Evolutionary conservation across 2,113 vertebrate species (phyloP).

Genomic region (Sinocyclocheilus anophthalmus): DNA sequence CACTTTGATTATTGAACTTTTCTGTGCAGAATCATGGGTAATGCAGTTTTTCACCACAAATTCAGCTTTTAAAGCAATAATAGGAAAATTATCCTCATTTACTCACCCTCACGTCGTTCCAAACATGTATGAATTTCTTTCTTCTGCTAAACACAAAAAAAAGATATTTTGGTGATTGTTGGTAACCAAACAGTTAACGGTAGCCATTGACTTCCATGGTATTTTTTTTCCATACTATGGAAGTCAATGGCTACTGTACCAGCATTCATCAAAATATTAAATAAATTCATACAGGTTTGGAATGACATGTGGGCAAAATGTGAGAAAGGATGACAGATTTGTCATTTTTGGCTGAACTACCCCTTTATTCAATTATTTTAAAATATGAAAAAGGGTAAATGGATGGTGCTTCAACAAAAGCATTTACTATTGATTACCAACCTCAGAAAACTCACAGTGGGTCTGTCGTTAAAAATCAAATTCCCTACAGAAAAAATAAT

Average conservation of each 20-base stretch:
- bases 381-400: not conserved
- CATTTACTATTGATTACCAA: not conserved
- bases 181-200: not conserved
- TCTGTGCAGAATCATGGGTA: not conserved
- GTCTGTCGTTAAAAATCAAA: not conserved
- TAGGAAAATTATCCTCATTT: too few species aligned
- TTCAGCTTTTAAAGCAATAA: not conserved
- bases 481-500: not conserved
- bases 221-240: too few species aligned
- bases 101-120: too few species aligned
- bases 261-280: not conserved
- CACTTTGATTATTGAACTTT: too few species aligned
- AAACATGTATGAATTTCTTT: too few species aligned
- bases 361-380: not conserved
- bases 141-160: too few species aligned
- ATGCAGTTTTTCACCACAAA: not conserved
- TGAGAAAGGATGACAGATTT: not conserved
- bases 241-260: too few species aligned
- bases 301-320: not conserved
- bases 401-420: not conserved
- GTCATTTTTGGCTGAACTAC: not conserved
- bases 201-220: not conserved
- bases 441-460: not conserved
- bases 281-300: not conserved
- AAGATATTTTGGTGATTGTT: not conserved